Evolutionary conservation across 2,797 vertebrate species (phyloP).

Genomic region (Falco biarmicus): DNA sequence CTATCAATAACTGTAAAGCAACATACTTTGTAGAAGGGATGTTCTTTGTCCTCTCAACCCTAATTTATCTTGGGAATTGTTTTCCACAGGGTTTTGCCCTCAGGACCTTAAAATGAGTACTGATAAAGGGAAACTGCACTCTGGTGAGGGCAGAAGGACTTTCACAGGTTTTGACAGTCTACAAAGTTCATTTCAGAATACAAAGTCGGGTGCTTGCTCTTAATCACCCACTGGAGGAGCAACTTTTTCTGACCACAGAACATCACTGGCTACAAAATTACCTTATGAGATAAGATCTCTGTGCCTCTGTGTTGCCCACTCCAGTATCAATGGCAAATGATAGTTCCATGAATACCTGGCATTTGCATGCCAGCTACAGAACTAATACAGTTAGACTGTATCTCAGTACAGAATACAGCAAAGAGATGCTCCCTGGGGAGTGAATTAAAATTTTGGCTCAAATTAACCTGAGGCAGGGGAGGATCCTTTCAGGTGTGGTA

Average conservation of each 20-base stretch:
- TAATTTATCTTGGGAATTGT: not conserved
- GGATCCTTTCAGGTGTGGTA: not conserved
- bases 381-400: not conserved
- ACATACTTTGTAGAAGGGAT: not conserved
- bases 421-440: not conserved
- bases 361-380: not conserved
- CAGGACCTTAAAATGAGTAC: not conserved
- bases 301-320: not conserved
- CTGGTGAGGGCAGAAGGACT: not conserved
- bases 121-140: not conserved
- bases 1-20: not conserved
- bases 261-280: not conserved
- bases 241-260: not conserved
- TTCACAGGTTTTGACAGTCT: not conserved
- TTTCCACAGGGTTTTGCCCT: not conserved
- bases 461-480: not conserved
- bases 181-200: not conserved
- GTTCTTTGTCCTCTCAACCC: not conserved
- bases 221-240: not conserved
- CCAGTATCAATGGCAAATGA: not conserved
- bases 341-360: not conserved
- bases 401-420: not conserved
- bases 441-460: slow-evolving; percentile 17
- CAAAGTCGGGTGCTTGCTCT: not conserved
- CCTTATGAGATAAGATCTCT: not conserved